These are phyloP conservation scores for Zophobas morio DNA, from an alignment of 1,140 invertebrate species.

Conservation along the genomic window DNA sequence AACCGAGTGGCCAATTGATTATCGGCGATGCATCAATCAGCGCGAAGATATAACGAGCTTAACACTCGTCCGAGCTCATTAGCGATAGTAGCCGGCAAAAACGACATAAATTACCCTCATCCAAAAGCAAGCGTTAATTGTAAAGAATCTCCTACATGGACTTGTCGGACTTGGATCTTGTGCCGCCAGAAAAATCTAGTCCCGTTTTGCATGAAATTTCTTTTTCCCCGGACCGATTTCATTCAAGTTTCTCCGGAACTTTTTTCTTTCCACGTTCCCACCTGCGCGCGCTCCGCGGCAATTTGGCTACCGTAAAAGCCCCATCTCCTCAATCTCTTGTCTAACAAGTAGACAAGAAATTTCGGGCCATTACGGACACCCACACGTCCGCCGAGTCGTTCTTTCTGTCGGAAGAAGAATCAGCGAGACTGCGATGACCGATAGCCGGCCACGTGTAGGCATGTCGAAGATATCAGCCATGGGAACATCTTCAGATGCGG, in stretches of 20 bases:
- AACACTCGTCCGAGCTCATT: slow-evolving; percentile 11
- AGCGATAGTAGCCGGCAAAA: slow-evolving; percentile 15
- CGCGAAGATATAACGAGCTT: background rate
- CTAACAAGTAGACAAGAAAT: slow-evolving; percentile 9
- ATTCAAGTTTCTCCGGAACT: too few species aligned
- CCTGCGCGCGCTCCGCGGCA: background rate
- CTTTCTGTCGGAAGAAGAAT: slow-evolving; percentile 12
- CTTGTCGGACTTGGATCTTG: too few species aligned
- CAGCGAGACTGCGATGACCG: slow-evolving; percentile 27
- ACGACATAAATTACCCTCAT: background rate
- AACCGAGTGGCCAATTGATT: slow-evolving; percentile 29
- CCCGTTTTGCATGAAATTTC: too few species aligned
- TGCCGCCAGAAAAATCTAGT: too few species aligned
- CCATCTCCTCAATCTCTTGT: slow-evolving; percentile 1
- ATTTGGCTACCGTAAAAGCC: slow-evolving; percentile 9
- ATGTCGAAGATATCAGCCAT: slow-evolving; percentile 40
- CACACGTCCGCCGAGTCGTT: slow-evolving; percentile 1
- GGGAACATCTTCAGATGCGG: slow-evolving; percentile 43
- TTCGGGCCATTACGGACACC: slow-evolving; percentile 22
- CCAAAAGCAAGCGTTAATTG: too few species aligned
- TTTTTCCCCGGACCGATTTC: too few species aligned
- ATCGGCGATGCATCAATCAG: slow-evolving; percentile 21
- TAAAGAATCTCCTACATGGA: too few species aligned
- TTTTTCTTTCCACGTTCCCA: too few species aligned
- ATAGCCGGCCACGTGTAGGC: slow-evolving; percentile 35